phyloP scores from a whole-genome alignment of 2,113 vertebrate genomes.

The western clawed frog (Xenopus tropicalis) region UCB_Xtro_10.0 CM004451.2:82068001-82068500 shows the following conservation, averaged over 20 bases:
- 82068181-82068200: no score
- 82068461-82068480: no score
- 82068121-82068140: conserved; percentile 25
- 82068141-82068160: conserved; percentile 17
- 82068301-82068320: neutral
- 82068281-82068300: neutral
- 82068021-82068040: neutral
- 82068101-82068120: conserved; percentile 18
- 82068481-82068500: no score
- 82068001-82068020: conserved; percentile 17
- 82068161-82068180: conserved; percentile 3
- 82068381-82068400: no score
- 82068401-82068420: no score
- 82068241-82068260: neutral
- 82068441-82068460: no score
- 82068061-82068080: conserved; percentile 35
- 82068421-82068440: no score
- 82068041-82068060: neutral
- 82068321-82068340: conserved; percentile 33
- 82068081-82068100: conserved; percentile 27
- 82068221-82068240: neutral
- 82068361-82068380: conserved; percentile 16
- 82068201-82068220: neutral
- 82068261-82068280: no score
- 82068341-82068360: conserved; percentile 13